Evolutionary conservation across 2,797 vertebrate genomes (phyloP).

Genomic region (Rhyacichthys aspro): DNA sequence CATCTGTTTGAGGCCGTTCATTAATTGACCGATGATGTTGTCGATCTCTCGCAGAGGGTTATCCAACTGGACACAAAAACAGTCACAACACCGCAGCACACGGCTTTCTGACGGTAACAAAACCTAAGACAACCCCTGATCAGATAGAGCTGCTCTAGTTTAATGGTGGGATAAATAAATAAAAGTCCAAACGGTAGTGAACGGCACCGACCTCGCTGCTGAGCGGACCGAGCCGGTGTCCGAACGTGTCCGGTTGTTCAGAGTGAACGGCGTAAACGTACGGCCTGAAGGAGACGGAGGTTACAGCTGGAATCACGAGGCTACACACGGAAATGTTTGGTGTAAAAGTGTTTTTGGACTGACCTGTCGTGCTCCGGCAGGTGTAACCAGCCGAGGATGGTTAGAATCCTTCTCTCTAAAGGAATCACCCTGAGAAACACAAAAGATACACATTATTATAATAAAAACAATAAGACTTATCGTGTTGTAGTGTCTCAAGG

Average conservation of each 20-base stretch:
- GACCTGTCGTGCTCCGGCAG: slow-evolving; percentile 90
- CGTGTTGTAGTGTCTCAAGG: too few species aligned
- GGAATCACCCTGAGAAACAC: slow-evolving; percentile 85
- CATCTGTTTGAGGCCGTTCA: slow-evolving; percentile 97
- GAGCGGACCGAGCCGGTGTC: slow-evolving; percentile 92
- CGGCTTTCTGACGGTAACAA: too few species aligned
- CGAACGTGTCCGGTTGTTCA: slow-evolving; percentile 94
- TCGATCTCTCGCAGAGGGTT: slow-evolving; percentile 93
- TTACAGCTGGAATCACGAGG: not conserved
- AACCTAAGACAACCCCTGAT: too few species aligned
- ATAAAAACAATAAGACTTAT: too few species aligned
- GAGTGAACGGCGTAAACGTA: slow-evolving; percentile 96
- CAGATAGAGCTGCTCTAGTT: too few species aligned
- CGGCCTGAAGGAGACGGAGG: slow-evolving; percentile 77
- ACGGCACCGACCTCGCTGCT: slow-evolving; percentile 97
- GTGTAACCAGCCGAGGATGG: slow-evolving; percentile 91
- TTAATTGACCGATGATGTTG: slow-evolving; percentile 92
- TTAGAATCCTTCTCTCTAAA: slow-evolving; percentile 91
- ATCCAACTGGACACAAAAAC: slow-evolving; percentile 81
- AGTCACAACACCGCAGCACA: too few species aligned
- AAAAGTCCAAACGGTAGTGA: too few species aligned
- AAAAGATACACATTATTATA: not conserved
- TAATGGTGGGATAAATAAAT: too few species aligned
- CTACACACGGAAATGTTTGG: too few species aligned
- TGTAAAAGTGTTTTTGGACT: not conserved